Conservation (phyloP, 2,113 vertebrate species). For the Toxotes chatareus region DNA sequence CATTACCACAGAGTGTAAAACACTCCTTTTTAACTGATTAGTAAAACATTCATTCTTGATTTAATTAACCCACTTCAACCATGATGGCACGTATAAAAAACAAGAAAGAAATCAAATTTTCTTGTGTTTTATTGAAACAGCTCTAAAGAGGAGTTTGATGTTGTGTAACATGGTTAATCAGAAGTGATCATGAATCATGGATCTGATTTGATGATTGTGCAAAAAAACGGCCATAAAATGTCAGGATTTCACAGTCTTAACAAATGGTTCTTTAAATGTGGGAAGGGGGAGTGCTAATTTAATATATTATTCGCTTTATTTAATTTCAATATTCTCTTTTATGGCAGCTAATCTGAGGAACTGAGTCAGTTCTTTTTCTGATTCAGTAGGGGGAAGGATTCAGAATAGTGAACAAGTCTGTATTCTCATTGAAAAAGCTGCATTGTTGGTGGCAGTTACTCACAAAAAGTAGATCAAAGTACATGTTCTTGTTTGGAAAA, state of each 20-base stretch:
- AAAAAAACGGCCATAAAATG: background rate
- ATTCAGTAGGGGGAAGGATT: background rate
- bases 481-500: background rate
- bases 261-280: background rate
- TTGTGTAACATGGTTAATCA: background rate
- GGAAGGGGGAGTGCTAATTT: background rate
- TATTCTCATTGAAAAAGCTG: background rate
- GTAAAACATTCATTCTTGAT: background rate
- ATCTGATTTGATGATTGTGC: background rate
- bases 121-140: background rate
- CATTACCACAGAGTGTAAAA: background rate
- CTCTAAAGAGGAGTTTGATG: slow-evolving; percentile 8
- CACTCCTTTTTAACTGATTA: slow-evolving; percentile 9
- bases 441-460: background rate
- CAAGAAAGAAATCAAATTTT: background rate
- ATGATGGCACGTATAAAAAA: background rate
- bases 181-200: background rate
- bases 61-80: background rate
- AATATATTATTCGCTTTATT: slow-evolving; percentile 5
- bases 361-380: background rate
- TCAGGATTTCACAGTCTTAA: background rate
- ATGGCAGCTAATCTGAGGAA: background rate
- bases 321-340: background rate
- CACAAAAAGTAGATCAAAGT: slow-evolving; percentile 2
- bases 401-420: background rate